These are phyloP conservation scores for Coregonus sp. DNA, from an alignment of 2,797 vertebrate species.

Conservation along the genomic window DNA sequence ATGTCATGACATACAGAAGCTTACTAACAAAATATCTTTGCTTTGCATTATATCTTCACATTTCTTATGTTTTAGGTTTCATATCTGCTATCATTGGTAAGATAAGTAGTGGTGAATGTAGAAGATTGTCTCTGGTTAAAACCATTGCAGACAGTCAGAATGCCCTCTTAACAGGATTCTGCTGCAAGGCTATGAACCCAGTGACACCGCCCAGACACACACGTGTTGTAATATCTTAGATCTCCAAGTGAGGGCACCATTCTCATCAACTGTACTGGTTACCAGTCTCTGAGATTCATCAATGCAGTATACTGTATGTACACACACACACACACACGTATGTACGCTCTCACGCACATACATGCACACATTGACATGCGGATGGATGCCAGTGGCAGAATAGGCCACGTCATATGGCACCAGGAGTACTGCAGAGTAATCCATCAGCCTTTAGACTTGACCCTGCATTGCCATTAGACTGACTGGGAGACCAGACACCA, in stretches of 20 bases:
- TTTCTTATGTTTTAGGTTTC: neutral
- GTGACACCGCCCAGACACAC: constrained; percentile 46
- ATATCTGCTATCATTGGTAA: neutral
- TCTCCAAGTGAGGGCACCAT: constrained; percentile 50
- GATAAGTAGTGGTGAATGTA: neutral
- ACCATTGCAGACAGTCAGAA: neutral
- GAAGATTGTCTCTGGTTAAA: neutral
- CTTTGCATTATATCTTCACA: neutral
- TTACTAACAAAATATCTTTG: neutral
- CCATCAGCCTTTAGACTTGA: neutral
- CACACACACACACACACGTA: neutral
- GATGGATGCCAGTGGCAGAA: neutral
- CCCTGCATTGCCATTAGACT: neutral
- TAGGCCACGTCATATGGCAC: neutral
- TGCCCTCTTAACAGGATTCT: neutral
- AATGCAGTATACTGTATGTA: constrained; percentile 5
- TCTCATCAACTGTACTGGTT: constrained; percentile 4
- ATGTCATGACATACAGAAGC: neutral
- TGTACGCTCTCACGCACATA: neutral
- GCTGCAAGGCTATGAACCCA: constrained; percentile 31
- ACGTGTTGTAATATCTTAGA: constrained; percentile 38
- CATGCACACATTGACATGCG: too few species aligned
- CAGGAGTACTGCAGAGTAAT: neutral
- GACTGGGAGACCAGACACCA: constrained; percentile 4
- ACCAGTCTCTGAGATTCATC: neutral